phyloP scores from a whole-genome alignment of 2,888 invertebrate genomes.

The Tridacna gigas region DNA sequence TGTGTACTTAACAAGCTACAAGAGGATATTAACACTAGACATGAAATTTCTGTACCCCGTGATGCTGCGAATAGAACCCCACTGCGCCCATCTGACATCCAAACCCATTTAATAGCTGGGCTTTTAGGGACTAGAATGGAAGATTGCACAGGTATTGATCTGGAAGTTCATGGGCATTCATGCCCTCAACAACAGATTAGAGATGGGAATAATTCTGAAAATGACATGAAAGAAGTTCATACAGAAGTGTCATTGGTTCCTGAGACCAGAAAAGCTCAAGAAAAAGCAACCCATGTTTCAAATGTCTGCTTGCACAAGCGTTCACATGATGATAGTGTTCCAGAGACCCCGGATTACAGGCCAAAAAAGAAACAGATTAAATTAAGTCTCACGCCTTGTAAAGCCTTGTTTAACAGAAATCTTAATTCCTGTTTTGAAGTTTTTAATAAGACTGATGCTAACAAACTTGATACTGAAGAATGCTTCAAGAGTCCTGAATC shows the following conservation, averaged over 20 bases:
- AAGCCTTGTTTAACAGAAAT: background rate
- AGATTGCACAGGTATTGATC: background rate
- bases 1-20: constrained; percentile 38
- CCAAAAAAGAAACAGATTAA: constrained; percentile 19
- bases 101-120: constrained; percentile 42
- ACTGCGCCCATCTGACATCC: constrained; percentile 3
- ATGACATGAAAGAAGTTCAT: background rate
- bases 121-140: constrained; percentile 37
- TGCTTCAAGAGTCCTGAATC: background rate
- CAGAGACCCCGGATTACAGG: constrained; percentile 40
- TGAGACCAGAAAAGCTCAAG: background rate
- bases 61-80: background rate
- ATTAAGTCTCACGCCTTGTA: background rate
- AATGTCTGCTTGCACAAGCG: background rate
- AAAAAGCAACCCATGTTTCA: background rate
- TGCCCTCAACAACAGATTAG: background rate
- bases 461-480: background rate
- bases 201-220: background rate
- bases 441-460: background rate
- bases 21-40: constrained; percentile 26
- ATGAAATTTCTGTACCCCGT: background rate
- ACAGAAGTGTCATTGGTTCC: background rate
- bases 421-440: background rate
- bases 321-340: constrained; percentile 16
- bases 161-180: background rate